Base-by-base conservation (phyloP, 2,888 invertebrate species). In the Thera obeliscata region DNA sequence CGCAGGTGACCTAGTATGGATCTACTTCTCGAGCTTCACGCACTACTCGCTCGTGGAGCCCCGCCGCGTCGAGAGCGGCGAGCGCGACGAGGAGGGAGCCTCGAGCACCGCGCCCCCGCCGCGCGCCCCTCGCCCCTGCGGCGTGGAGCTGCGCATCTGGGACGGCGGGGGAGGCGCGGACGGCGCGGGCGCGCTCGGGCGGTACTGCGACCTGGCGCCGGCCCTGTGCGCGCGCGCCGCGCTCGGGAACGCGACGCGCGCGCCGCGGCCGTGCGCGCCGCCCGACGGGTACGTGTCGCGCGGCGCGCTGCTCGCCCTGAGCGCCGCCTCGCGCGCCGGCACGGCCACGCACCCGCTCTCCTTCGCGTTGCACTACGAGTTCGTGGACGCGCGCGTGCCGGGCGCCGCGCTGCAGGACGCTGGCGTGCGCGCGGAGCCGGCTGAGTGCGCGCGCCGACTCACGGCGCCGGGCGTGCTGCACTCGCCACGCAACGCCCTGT, bases 1-100 rank as follows among this genome's bases (percentile, higher is more conserved):
- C 64, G 48, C 79, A 93, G 95, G 96, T 61, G 97, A 97, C 85
- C 94, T 96, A 71, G 96, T 98, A 66, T 98, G 98, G 98, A 94
- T 98, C 76, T 97, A 97, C 88, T 98, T 98, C 86, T 95, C 97
- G 73, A 97, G 97, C 73, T 98, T 97, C 90, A 96, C 96, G 76
- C 96, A 97, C 78, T 95, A 97, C 81, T 96, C 97, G 72, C 91
- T 97, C 71, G 93, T 96, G 77, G 93, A 92, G 67, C 80, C 83
- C 62, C 84, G 87, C 2, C 86, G 89, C 4, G 91, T 91, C 69
- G 95, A 95, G 71, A 94, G 94, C 80, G 93, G 90, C 69, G 95
- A 95, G 81, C 93, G 94, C 12, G 91, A 86, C 41, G 87, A 87
- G 22, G 93, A 90, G 2, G 74, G 67, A 36, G 56, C 76, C 12